Conservation (phyloP, 1,140 invertebrate genomes). For the Hyles euphorbiae region DNA sequence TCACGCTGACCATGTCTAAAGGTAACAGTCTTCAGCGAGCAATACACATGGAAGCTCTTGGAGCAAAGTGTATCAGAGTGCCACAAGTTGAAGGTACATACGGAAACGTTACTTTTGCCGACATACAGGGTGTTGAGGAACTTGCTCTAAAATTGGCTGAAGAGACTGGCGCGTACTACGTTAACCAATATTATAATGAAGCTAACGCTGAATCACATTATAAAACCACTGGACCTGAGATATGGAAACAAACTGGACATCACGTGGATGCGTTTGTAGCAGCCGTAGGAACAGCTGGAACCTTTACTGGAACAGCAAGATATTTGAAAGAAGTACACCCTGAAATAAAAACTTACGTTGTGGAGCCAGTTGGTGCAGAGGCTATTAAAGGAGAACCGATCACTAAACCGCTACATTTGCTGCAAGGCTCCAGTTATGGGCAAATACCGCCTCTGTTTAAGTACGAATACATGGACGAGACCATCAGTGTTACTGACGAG, state of each 20-base stretch:
- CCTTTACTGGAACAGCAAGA: conserved; percentile 51
- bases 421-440: conserved; percentile 64
- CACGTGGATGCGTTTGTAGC: conserved; percentile 58
- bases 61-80: conserved; percentile 55
- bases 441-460: conserved; percentile 56
- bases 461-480: conserved; percentile 40
- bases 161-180: conserved; percentile 51
- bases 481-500: conserved; percentile 52
- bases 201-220: conserved; percentile 52
- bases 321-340: conserved; percentile 61
- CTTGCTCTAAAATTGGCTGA: conserved; percentile 43
- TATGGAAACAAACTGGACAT: conserved; percentile 62
- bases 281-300: conserved; percentile 60
- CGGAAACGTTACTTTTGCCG: conserved; percentile 59
- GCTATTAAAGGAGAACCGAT: conserved; percentile 52
- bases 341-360: conserved; percentile 44
- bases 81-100: conserved; percentile 64
- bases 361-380: conserved; percentile 57
- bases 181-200: conserved; percentile 59
- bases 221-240: conserved; percentile 55
- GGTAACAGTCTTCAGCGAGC: conserved; percentile 62
- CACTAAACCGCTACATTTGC: conserved; percentile 58
- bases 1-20: conserved; percentile 58
- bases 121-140: conserved; percentile 50
- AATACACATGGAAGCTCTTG: conserved; percentile 64